A percentile compares a stretch with the other conserved stretches of the same genome.
Conservation (phyloP, 2,797 vertebrate species). For the Hydrophis major region DNA sequence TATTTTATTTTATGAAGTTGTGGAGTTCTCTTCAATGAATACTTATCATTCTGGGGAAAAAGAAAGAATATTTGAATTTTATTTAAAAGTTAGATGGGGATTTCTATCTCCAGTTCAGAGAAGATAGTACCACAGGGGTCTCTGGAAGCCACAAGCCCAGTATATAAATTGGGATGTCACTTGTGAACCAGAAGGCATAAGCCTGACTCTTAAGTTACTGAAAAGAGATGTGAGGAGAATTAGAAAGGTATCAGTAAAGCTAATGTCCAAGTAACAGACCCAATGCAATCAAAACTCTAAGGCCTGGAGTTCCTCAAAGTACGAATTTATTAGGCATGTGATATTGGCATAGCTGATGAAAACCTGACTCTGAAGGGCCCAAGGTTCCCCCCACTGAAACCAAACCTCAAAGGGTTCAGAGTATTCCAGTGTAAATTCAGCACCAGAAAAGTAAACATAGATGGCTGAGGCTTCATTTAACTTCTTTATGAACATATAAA, state of each 20-base stretch:
- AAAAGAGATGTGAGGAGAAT: background rate
- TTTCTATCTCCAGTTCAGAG: background rate
- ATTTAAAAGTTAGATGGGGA: background rate
- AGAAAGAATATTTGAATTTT: background rate
- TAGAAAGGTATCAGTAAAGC: background rate
- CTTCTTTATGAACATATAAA: no score
- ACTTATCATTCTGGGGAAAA: background rate
- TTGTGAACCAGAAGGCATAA: background rate
- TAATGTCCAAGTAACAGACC: no score
- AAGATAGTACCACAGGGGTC: background rate
- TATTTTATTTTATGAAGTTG: background rate
- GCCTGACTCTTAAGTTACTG: background rate
- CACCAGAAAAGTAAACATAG: no score
- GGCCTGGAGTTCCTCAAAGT: no score
- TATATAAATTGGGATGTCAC: background rate
- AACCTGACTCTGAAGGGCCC: no score
- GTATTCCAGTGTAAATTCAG: no score
- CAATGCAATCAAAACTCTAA: no score
- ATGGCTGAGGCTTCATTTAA: no score
- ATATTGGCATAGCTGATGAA: no score
- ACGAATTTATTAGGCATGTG: no score
- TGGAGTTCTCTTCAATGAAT: background rate
- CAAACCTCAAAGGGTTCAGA: no score
- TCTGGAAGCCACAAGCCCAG: background rate
- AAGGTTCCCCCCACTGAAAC: no score